phyloP scores from a whole-genome alignment of 2,888 invertebrate species.

The Ligdia adustata region DNA sequence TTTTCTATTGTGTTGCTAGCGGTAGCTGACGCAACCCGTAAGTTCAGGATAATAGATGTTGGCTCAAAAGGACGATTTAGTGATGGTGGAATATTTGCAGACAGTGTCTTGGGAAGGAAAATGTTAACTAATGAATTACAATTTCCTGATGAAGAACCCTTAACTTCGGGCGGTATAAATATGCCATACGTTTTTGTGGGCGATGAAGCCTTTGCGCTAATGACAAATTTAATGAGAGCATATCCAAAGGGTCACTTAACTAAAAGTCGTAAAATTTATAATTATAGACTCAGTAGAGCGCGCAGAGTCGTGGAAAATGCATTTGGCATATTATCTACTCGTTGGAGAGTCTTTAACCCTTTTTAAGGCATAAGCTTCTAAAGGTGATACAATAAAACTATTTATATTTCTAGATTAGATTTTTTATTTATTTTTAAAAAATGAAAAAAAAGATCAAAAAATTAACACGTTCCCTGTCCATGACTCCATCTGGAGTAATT shows the following conservation, averaged over 20 bases:
- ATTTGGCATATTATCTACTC: slow-evolving; percentile 26
- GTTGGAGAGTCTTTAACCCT: slow-evolving; percentile 25
- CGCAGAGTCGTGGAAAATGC: slow-evolving; percentile 24
- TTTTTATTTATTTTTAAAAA: no score
- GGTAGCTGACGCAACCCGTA: slow-evolving; percentile 26
- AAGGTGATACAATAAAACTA: no score
- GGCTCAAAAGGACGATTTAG: no score
- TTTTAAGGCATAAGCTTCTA: no score
- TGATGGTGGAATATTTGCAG: no score
- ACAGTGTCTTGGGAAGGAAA: no score
- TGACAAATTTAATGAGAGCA: slow-evolving; percentile 24
- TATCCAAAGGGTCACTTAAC: slow-evolving; percentile 22
- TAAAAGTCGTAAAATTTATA: slow-evolving; percentile 16
- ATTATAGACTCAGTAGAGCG: slow-evolving; percentile 21
- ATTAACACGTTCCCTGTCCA: slow-evolving; percentile 14
- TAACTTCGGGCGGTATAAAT: no score
- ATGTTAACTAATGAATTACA: no score
- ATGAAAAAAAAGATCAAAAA: no score
- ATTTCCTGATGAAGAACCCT: no score
- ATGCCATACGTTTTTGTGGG: slow-evolving; percentile 29
- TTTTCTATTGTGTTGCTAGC: slow-evolving; percentile 33
- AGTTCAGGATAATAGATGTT: slow-evolving; percentile 22
- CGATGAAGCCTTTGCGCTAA: slow-evolving; percentile 28
- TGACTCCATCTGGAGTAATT: no score
- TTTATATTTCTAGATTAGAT: no score